Percentiles rank a stretch among this genome's conserved stretches.
Evolutionary conservation across 1,140 invertebrate genomes (phyloP).

Genomic region (Drosophila parabipectinata): DNA sequence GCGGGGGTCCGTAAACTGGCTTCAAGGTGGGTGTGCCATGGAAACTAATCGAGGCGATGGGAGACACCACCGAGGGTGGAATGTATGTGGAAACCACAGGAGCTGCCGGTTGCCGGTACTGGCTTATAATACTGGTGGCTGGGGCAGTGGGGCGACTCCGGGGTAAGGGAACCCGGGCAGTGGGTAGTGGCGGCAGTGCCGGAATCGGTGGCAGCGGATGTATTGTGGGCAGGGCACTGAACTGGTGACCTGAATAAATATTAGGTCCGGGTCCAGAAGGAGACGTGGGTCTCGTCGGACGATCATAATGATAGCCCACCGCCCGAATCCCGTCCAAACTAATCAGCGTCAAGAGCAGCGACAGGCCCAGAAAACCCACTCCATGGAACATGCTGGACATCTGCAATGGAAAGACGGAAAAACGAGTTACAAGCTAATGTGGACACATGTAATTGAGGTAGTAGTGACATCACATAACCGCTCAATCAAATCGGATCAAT

Average conservation of each 20-base stretch:
- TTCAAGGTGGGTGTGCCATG: constrained; percentile 41
- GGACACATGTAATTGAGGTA: constrained; percentile 14
- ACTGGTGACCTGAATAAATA: constrained; percentile 59
- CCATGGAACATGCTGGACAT: constrained; percentile 38
- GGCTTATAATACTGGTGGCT: constrained; percentile 30
- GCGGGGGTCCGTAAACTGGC: constrained; percentile 32
- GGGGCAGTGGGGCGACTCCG: constrained; percentile 41
- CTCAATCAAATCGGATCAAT: constrained; percentile 55
- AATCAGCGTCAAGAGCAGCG: constrained; percentile 29
- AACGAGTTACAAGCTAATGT: constrained; percentile 11
- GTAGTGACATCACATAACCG: constrained; percentile 58
- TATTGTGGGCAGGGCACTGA: constrained; percentile 65
- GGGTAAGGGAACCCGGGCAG: constrained; percentile 41
- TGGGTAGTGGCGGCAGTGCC: constrained; percentile 64
- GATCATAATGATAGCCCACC: constrained; percentile 69
- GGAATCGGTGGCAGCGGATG: constrained; percentile 71
- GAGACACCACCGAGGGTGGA: constrained; percentile 28
- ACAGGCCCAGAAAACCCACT: constrained; percentile 17
- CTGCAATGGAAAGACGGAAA: constrained; percentile 33
- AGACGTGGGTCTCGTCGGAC: constrained; percentile 49
- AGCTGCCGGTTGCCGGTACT: constrained; percentile 30
- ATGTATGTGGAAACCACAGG: constrained; percentile 29
- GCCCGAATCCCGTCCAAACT: constrained; percentile 8
- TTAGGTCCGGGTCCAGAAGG: constrained; percentile 25
- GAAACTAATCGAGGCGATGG: constrained; percentile 52